Evolutionary conservation across 2,113 vertebrate genomes (phyloP), one percentile per base, ranked within the genome.

Genomic region (Eudyptes chrysolophus): DNA sequence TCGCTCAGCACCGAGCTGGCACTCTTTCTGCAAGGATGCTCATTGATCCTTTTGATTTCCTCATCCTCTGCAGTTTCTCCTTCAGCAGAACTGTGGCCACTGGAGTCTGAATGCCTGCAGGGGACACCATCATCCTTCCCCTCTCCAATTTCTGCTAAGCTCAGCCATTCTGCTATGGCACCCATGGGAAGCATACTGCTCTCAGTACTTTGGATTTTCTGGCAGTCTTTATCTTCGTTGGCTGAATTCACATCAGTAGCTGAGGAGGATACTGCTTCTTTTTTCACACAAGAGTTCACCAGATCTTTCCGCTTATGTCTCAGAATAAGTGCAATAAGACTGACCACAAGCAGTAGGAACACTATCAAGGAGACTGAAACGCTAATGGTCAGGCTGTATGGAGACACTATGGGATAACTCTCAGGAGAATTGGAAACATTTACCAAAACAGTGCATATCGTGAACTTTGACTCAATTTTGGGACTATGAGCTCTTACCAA

Each of bases 11-110:
- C 66, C 5, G 97, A 98, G 55, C 96, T 29, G 0, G 92, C 52
- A 48, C 92, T 97, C 96, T 98, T 98, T 65, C 94, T 96, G 83
- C 97, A 98, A 65, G 98, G 98, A 84, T 97, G 97, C 49, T 98
- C 98, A 84, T 98, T 99, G 72, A 99, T 99, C 98, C 97, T 98
- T 96, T 99, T 99, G 72, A 99, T 99, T 97, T 99, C 99, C 87
- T 99, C 98, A 9, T 99, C 99, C 90, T 99, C 99, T 20, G 98
- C 98, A 22, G 98, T 99, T 93, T 99, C 99, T 40, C 98, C 99
- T 96, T 99, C 98, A 3, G 98, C 98, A 48, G 99, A 99, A 49
- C 99, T 98, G 51, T 98, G 99, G 12, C 98, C 98, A 13, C 99
- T 99, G 11, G 98, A 98, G 83, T 98, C 98, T 34, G 99, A 99